These are phyloP conservation scores for Donacobius atricapilla DNA, from an alignment of 2,113 vertebrate genomes.

Conservation along the genomic window DNA sequence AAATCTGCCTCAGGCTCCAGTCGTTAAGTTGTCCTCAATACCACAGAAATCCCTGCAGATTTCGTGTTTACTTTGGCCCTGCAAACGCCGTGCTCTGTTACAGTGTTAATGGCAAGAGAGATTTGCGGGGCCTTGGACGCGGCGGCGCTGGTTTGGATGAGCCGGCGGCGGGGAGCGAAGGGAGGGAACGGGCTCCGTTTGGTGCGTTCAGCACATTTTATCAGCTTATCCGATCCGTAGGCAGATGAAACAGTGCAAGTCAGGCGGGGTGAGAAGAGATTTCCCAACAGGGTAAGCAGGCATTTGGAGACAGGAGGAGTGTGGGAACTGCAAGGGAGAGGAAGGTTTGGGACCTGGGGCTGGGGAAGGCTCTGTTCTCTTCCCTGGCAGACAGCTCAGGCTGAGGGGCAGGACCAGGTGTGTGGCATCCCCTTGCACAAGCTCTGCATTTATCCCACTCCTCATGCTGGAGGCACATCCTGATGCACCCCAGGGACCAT, in stretches of 20 bases:
- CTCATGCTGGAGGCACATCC: background rate
- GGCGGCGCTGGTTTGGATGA: background rate
- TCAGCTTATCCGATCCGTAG: conserved; percentile 38
- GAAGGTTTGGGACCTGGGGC: background rate
- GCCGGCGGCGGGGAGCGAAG: background rate
- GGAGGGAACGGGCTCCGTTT: conserved; percentile 36
- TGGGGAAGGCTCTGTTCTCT: background rate
- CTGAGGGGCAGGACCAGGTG: background rate
- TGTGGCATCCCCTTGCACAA: background rate
- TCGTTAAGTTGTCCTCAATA: conserved; percentile 5
- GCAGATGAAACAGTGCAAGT: conserved; percentile 43
- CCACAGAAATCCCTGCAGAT: conserved; percentile 45
- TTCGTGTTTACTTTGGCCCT: conserved; percentile 27
- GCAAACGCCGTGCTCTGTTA: background rate
- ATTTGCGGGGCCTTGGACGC: background rate
- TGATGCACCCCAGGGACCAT: background rate
- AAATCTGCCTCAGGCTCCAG: conserved; percentile 29
- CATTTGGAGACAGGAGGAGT: conserved; percentile 28
- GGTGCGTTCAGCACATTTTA: conserved; percentile 57
- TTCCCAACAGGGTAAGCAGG: conserved; percentile 42
- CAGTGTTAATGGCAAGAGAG: conserved; percentile 21
- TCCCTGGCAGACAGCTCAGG: background rate
- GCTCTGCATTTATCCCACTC: background rate
- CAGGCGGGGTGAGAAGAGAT: conserved; percentile 31
- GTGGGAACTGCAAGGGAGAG: background rate